These are phyloP conservation scores for Epinephelus awoara DNA, from an alignment of 2,797 vertebrate genomes.

Conservation along the genomic window DNA sequence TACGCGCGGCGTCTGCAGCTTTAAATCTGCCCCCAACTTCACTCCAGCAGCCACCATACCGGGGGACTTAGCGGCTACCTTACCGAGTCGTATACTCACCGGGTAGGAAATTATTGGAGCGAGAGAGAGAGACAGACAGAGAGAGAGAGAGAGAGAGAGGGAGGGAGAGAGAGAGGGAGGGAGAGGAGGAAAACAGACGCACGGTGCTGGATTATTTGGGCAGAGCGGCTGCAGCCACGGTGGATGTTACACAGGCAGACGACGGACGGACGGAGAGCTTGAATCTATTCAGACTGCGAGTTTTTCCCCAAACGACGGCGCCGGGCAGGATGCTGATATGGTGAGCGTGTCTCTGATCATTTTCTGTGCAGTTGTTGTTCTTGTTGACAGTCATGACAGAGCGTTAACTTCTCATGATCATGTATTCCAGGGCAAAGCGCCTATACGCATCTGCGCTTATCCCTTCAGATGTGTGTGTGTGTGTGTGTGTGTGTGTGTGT, in stretches of 20 bases:
- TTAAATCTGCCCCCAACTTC: conserved; percentile 71
- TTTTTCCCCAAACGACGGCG: conserved; percentile 46
- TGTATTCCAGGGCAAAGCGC: conserved; percentile 12
- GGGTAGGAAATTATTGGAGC: conserved; percentile 78
- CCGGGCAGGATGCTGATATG: conserved; percentile 73
- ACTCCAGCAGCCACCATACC: conserved; percentile 51
- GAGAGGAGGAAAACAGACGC: conserved; percentile 59
- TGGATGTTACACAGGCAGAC: conserved; percentile 79
- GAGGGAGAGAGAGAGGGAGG: conserved; percentile 32
- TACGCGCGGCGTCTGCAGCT: conserved; percentile 55
- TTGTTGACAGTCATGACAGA: conserved; percentile 30
- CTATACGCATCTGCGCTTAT: conserved; percentile 20
- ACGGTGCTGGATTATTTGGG: conserved; percentile 77
- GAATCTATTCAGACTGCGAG: conserved; percentile 55
- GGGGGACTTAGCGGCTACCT: conserved; percentile 58
- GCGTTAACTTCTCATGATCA: conserved; percentile 60
- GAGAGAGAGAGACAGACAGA: conserved; percentile 50
- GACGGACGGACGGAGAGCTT: conserved; percentile 65
- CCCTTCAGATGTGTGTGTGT: conserved; percentile 9
- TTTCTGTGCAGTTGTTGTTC: conserved; percentile 17
- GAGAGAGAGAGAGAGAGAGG: conserved; percentile 31
- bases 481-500: background rate
- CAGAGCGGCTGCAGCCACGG: conserved; percentile 78
- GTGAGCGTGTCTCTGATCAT: conserved; percentile 64
- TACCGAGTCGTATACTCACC: conserved; percentile 46